Conservation (phyloP, 2,888 invertebrate species). For the Myopa tessellatipennis region DNA sequence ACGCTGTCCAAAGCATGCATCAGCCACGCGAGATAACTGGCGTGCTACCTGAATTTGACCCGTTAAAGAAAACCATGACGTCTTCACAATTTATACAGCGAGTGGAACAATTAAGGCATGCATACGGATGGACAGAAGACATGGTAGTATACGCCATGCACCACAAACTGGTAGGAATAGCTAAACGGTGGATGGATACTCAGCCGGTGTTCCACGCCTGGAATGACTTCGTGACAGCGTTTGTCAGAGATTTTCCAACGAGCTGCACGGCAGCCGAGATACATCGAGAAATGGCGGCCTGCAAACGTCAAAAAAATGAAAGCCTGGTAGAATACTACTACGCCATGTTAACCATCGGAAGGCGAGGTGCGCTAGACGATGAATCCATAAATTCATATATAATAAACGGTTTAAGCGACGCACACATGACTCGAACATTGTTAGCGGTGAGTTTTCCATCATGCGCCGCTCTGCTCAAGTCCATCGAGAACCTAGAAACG, state of each 20-base stretch:
- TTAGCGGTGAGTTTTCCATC: conserved; percentile 39
- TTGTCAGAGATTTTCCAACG: not conserved
- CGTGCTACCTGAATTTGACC: conserved; percentile 19
- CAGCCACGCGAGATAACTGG: conserved; percentile 12
- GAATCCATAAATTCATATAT: conserved; percentile 46
- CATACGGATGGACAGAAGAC: conserved; percentile 12
- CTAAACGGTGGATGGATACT: conserved; percentile 33
- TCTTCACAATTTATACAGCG: conserved; percentile 27
- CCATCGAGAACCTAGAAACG: conserved; percentile 40
- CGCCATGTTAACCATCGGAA: conserved; percentile 43
- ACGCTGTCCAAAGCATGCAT: not conserved
- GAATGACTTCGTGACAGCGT: not conserved
- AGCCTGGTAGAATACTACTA: conserved; percentile 44
- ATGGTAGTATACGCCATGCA: conserved; percentile 32
- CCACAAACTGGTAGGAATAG: conserved; percentile 30
- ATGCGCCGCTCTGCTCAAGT: conserved; percentile 41
- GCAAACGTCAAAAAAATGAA: conserved; percentile 38
- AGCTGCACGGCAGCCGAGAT: conserved; percentile 22
- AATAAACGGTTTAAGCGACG: conserved; percentile 45
- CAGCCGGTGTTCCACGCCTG: conserved; percentile 15
- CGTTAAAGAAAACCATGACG: conserved; percentile 23
- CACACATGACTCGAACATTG: conserved; percentile 39
- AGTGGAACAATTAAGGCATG: conserved; percentile 16
- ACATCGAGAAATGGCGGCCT: conserved; percentile 38
- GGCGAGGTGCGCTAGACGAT: conserved; percentile 43